Percentiles rank a stretch among this genome's conserved stretches.
Evolutionary conservation across 2,113 vertebrate genomes (phyloP).

Genomic region (Stegostoma tigrinum): DNA sequence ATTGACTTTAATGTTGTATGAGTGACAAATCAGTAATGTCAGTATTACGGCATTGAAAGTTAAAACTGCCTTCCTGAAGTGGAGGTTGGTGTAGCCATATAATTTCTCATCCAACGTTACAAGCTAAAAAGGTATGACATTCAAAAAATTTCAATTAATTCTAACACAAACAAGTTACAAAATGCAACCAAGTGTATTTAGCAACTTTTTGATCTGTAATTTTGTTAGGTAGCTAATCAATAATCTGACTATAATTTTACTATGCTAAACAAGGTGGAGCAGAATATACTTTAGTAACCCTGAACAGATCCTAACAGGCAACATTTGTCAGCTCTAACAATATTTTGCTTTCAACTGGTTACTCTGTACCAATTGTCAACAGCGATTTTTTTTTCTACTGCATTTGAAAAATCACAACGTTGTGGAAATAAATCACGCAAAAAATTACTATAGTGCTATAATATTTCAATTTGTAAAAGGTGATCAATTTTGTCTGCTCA

Average conservation of each 20-base stretch:
- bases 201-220: background rate
- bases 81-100: background rate
- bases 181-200: background rate
- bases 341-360: conserved; percentile 6
- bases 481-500: background rate
- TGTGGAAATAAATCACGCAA: background rate
- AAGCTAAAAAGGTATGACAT: background rate
- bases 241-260: background rate
- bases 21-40: background rate
- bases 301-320: background rate
- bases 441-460: background rate
- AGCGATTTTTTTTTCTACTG: conserved; percentile 4
- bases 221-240: background rate
- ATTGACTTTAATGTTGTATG: background rate
- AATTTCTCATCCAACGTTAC: background rate
- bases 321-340: conserved; percentile 15
- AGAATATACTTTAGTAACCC: background rate
- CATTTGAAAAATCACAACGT: background rate
- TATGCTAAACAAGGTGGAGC: background rate
- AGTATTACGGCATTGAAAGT: background rate
- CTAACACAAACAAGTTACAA: background rate
- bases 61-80: background rate
- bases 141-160: background rate
- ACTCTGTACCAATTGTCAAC: background rate
- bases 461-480: background rate